phyloP scores from a whole-genome alignment of 2,888 invertebrate species.

The Camponotus fellah region DNA sequence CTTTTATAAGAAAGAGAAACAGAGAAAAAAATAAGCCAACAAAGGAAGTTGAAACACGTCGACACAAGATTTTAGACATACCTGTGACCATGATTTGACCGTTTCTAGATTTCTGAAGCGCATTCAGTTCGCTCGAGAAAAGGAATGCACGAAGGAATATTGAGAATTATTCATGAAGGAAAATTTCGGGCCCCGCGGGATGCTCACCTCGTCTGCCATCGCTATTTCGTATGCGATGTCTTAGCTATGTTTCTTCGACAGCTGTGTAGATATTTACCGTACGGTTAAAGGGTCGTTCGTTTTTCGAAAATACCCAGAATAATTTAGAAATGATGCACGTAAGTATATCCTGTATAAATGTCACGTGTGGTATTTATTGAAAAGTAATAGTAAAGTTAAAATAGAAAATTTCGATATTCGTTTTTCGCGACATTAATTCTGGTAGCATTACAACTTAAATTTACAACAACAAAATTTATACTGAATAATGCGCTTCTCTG shows the following conservation, averaged over 20 bases:
- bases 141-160: constrained; percentile 68
- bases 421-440: background rate
- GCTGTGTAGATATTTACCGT: constrained; percentile 52
- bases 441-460: background rate
- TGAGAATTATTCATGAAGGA: constrained; percentile 80
- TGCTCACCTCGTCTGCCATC: constrained; percentile 9
- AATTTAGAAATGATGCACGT: constrained; percentile 18
- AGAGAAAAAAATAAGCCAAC: background rate
- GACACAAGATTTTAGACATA: constrained; percentile 54
- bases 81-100: constrained; percentile 44
- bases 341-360: background rate
- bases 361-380: background rate
- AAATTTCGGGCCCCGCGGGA: constrained; percentile 59
- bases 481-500: constrained; percentile 11
- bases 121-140: constrained; percentile 66
- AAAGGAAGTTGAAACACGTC: constrained; percentile 57
- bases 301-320: constrained; percentile 23
- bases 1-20: constrained; percentile 62
- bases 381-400: background rate
- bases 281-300: constrained; percentile 32
- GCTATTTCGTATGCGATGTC: constrained; percentile 57
- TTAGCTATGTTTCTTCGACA: constrained; percentile 17
- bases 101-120: constrained; percentile 73
- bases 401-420: background rate
- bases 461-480: background rate